Conservation (phyloP, 2,797 vertebrate species). For the Sebastiscus albofasciatus region DNA sequence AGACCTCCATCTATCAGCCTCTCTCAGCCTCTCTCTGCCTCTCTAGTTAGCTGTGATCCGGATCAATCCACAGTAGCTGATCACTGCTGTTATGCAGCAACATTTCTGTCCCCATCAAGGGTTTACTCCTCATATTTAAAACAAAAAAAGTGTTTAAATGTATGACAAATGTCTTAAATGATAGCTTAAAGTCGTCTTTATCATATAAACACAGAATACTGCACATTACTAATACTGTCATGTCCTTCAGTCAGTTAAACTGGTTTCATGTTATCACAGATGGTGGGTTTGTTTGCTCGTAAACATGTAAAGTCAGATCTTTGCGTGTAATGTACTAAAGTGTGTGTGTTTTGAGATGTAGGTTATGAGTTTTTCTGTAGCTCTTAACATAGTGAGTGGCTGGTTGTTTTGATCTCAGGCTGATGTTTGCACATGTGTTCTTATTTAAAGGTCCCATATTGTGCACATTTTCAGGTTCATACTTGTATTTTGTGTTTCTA, state of each 20-base stretch:
- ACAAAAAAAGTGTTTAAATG: not conserved
- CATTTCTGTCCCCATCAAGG: not conserved
- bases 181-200: not conserved
- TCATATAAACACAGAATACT: not conserved
- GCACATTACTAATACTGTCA: not conserved
- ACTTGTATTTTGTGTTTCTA: no score
- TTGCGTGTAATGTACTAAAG: not conserved
- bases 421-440: not conserved
- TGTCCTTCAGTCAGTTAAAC: not conserved
- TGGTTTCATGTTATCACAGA: not conserved
- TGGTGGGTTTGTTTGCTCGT: not conserved
- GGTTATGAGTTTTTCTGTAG: not conserved
- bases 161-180: not conserved
- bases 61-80: not conserved
- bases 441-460: not conserved
- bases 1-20: no score
- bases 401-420: not conserved
- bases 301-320: not conserved
- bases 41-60: not conserved
- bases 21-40: accelerated
- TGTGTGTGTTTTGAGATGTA: not conserved
- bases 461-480: no score
- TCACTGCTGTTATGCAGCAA: not conserved
- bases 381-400: no score
- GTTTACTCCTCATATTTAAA: no score